Conservation (phyloP, 2,113 vertebrate genomes). For the Colius striatus region DNA sequence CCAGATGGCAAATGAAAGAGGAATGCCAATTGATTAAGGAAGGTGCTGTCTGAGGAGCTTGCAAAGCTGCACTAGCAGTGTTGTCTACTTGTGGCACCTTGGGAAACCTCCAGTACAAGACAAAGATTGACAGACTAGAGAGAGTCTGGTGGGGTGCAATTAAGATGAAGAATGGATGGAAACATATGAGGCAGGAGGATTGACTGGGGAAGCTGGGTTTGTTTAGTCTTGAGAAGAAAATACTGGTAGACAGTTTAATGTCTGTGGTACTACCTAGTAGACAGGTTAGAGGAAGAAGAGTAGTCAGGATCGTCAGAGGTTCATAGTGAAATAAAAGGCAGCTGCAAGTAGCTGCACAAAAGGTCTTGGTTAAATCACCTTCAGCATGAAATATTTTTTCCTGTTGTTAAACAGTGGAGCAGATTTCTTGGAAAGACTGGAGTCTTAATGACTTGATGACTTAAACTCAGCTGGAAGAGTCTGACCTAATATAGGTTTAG, state of each 20-base stretch:
- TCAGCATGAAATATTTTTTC: not conserved
- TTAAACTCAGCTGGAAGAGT: not conserved
- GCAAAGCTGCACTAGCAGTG: not conserved
- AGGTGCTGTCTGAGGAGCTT: not conserved
- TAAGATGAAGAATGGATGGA: not conserved
- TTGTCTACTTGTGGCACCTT: not conserved
- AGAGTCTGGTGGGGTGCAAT: not conserved
- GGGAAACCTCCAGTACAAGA: not conserved
- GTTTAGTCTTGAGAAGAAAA: not conserved
- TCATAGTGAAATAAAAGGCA: not conserved
- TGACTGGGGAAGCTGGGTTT: not conserved
- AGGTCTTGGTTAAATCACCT: not conserved
- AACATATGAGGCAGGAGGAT: not conserved
- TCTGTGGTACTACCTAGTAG: not conserved
- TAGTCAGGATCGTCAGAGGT: not conserved
- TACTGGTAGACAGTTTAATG: not conserved
- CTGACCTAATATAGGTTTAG: not conserved
- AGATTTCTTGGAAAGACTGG: not conserved
- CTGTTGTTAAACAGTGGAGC: not conserved
- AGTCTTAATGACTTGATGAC: not conserved
- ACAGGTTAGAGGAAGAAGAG: not conserved
- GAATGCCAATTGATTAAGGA: not conserved
- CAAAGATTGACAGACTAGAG: not conserved
- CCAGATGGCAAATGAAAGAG: not conserved
- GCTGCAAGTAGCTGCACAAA: not conserved